Evolutionary conservation across 2,888 invertebrate genomes (phyloP).

Genomic region (Germaria angustata): DNA sequence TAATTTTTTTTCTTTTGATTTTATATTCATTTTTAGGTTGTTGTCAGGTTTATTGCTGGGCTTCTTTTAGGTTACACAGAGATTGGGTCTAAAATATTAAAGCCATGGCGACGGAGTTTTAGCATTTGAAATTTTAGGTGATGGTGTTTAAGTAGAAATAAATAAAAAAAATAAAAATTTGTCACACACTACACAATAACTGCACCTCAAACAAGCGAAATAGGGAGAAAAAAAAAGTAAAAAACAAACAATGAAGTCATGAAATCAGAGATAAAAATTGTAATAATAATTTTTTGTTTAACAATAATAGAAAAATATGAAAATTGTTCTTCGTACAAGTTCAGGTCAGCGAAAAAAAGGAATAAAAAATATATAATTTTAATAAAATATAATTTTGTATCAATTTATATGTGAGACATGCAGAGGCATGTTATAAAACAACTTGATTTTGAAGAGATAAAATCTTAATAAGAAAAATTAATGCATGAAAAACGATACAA

Average conservation of each 20-base stretch:
- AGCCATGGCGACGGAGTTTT: neutral
- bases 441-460: too few relatives aligned
- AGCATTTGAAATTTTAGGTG: constrained; percentile 12
- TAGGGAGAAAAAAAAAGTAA: constrained; percentile 2
- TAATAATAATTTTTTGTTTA: constrained; percentile 22
- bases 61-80: constrained; percentile 37
- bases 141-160: constrained; percentile 11
- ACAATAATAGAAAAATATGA: constrained; percentile 45
- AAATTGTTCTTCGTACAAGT: constrained; percentile 55
- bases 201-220: constrained; percentile 56
- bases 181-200: constrained; percentile 65
- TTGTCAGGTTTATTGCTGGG: constrained; percentile 44
- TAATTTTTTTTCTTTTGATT: neutral
- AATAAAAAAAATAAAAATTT: constrained; percentile 54
- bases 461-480: too few relatives aligned
- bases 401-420: too few relatives aligned
- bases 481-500: too few relatives aligned
- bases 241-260: constrained; percentile 59
- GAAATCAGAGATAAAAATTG: constrained; percentile 62
- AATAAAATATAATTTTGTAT: neutral
- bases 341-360: constrained; percentile 18
- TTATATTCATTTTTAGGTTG: constrained; percentile 27
- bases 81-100: constrained; percentile 25
- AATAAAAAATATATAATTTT: constrained; percentile 5
- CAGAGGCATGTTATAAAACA: too few relatives aligned